A percentile compares a stretch with the other conserved stretches of the same genome.
phyloP scores from a whole-genome alignment of 2,888 invertebrate genomes.

The Brachycybe producta region DNA sequence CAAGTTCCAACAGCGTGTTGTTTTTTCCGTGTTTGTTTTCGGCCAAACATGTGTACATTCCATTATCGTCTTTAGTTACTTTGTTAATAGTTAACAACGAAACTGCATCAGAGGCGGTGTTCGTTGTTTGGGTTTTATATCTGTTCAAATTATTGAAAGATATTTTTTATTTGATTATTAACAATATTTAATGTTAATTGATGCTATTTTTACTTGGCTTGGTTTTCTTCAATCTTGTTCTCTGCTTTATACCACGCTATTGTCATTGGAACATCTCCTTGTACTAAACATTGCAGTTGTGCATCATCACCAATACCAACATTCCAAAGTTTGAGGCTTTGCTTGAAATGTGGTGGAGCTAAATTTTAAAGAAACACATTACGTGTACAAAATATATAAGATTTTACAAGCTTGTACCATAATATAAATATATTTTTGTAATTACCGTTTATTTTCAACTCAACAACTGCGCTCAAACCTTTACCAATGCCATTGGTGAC shows the following conservation, averaged over 20 bases:
- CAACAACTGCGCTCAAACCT: conserved; percentile 83
- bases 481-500: conserved; percentile 92
- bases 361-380: background rate
- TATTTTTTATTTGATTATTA: background rate
- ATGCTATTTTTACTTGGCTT: background rate
- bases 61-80: background rate
- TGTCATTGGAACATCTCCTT: conserved; percentile 9
- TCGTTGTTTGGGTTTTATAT: background rate
- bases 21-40: conserved; percentile 10
- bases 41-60: conserved; percentile 2
- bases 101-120: background rate
- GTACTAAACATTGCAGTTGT: background rate
- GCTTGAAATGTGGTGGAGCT: conserved; percentile 7
- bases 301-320: background rate
- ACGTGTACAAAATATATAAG: no score
- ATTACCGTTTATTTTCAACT: conserved; percentile 85
- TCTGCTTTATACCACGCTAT: conserved; percentile 1
- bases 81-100: background rate
- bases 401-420: no score
- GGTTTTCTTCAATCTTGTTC: background rate
- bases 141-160: background rate
- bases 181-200: background rate
- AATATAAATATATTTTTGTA: no score
- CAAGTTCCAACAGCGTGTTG: conserved; percentile 45
- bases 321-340: background rate